phyloP scores from a whole-genome alignment of 1,140 invertebrate genomes.

The Leptopilina clavipes region DNA sequence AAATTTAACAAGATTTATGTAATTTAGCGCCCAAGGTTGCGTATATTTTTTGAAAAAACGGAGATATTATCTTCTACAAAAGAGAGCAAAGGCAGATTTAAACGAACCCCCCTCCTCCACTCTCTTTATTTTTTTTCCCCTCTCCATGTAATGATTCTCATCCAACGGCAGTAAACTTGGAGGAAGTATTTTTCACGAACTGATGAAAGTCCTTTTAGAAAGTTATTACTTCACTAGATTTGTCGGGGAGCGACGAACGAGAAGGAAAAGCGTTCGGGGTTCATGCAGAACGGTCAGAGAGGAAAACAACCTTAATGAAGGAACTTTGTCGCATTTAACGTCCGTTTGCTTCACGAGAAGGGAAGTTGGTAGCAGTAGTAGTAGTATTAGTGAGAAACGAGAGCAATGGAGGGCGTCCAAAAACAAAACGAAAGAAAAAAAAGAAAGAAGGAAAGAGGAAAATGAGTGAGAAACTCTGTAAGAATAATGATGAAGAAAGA shows the following conservation, averaged over 20 bases:
- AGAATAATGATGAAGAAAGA: conserved; percentile 42
- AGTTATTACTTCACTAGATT: background rate
- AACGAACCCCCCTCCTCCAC: background rate
- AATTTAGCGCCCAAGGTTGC: too few species aligned
- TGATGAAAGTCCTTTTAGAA: background rate
- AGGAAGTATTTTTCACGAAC: background rate
- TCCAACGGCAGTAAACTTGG: background rate
- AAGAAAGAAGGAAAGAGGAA: background rate
- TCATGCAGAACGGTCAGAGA: background rate
- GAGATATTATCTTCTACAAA: background rate
- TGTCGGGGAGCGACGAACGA: too few species aligned
- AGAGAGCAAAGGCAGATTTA: background rate
- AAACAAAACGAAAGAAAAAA: background rate
- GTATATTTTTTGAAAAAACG: too few species aligned
- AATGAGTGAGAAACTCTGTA: conserved; percentile 35
- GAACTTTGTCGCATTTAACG: conserved; percentile 54
- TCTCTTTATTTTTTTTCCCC: too few species aligned
- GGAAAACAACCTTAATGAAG: conserved; percentile 54
- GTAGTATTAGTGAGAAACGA: conserved; percentile 1
- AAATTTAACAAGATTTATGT: too few species aligned
- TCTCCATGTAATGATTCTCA: background rate
- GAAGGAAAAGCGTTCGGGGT: background rate
- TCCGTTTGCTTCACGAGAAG: conserved; percentile 36
- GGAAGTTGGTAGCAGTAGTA: conserved; percentile 9
- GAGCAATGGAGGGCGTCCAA: conserved; percentile 32